Conservation (phyloP, 2,113 vertebrate species). For the Ctenodactylus gundi region DNA sequence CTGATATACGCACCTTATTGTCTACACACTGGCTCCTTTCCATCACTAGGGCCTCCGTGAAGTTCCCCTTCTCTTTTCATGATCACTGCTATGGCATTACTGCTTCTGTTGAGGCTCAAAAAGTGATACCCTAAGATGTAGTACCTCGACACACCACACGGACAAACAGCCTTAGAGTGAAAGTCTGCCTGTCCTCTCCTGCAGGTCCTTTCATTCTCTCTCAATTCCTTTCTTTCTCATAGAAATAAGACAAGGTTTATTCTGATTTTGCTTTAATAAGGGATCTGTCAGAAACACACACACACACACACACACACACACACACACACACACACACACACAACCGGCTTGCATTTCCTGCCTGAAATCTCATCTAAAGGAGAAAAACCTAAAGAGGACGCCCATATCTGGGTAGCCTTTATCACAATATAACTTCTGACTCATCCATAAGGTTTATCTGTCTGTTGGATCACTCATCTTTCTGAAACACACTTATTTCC, state of each 20-base stretch:
- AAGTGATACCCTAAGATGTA: too few species aligned
- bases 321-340: too few species aligned
- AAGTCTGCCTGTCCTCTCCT: background rate
- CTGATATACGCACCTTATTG: background rate
- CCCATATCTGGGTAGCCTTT: background rate
- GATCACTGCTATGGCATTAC: background rate
- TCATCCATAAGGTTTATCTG: too few species aligned
- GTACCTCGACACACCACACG: background rate
- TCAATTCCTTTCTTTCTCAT: background rate
- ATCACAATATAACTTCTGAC: background rate
- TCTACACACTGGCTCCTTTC: background rate
- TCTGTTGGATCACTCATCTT: background rate
- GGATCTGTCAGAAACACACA: background rate
- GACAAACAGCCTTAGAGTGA: background rate
- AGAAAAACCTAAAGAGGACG: background rate
- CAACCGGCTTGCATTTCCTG: background rate
- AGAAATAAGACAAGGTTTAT: background rate
- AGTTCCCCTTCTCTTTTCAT: background rate
- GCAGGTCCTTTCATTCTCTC: background rate
- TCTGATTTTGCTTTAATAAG: background rate
- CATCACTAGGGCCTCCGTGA: background rate
- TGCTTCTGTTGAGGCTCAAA: background rate
- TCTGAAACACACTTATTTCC: background rate
- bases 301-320: too few species aligned
- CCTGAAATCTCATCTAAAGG: background rate